Conservation (phyloP, 2,113 vertebrate species). For the Chrysochloris asiatica region DNA sequence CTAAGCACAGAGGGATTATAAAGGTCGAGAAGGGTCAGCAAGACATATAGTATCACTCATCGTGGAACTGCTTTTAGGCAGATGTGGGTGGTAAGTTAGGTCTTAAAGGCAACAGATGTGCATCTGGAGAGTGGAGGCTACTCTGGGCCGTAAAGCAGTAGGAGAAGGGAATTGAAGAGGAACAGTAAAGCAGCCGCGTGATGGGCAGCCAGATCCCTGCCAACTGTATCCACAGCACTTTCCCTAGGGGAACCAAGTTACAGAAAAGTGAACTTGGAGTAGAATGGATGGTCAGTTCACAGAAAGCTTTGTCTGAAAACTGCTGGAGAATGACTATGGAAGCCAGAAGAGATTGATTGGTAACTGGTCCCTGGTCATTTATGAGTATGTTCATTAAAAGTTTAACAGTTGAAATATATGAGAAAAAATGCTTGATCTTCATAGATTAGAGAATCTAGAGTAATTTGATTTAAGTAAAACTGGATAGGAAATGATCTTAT, state of each 20-base stretch:
- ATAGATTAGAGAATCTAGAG: slow-evolving; percentile 39
- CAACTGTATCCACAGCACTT: neutral
- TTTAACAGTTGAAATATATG: neutral
- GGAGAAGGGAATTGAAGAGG: neutral
- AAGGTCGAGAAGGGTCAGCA: neutral
- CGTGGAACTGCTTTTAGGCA: neutral
- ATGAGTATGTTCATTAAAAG: slow-evolving; percentile 29
- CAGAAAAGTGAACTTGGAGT: neutral
- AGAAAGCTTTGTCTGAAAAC: slow-evolving; percentile 12
- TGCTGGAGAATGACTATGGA: slow-evolving; percentile 3
- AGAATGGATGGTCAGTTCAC: neutral
- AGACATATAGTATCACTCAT: neutral
- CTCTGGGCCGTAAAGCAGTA: neutral
- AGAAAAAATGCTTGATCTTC: neutral
- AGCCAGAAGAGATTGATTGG: slow-evolving; percentile 12
- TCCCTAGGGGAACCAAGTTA: neutral
- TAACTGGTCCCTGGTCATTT: slow-evolving; percentile 17
- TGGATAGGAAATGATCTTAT: neutral
- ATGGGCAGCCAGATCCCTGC: neutral
- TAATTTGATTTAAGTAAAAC: slow-evolving; percentile 40
- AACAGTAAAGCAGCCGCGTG: neutral
- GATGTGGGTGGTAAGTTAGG: neutral
- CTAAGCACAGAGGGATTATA: neutral
- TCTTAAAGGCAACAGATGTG: neutral
- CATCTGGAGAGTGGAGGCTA: neutral